These are phyloP conservation scores for Caenorhabditis sinica DNA, from an alignment of 2,888 invertebrate genomes.

Conservation along the genomic window DNA sequence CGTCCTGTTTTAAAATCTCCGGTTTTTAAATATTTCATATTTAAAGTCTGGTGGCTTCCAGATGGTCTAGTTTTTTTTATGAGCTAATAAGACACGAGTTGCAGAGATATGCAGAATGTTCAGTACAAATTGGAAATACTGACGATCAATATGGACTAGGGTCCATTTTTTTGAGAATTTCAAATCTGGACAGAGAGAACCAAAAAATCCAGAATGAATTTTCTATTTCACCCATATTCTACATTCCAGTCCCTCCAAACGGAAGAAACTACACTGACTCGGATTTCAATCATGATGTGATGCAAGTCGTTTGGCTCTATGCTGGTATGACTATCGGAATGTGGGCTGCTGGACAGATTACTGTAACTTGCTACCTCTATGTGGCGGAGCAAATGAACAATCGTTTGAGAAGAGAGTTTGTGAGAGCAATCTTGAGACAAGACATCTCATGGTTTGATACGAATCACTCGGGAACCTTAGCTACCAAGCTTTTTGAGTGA, in stretches of 20 bases:
- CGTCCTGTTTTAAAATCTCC: too few relatives aligned
- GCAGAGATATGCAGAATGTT: too few relatives aligned
- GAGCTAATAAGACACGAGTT: too few relatives aligned
- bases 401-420: constrained; percentile 85
- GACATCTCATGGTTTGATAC: constrained; percentile 84
- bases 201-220: too few relatives aligned
- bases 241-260: constrained; percentile 41
- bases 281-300: constrained; percentile 69
- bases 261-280: constrained; percentile 56
- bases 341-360: constrained; percentile 71
- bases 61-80: too few relatives aligned
- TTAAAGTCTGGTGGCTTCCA: too few relatives aligned
- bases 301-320: constrained; percentile 74
- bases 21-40: too few relatives aligned
- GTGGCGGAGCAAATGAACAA: constrained; percentile 85
- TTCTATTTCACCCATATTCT: too few relatives aligned
- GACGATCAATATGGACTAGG: too few relatives aligned
- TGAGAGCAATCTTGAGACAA: constrained; percentile 84
- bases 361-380: constrained; percentile 83
- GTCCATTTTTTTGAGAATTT: too few relatives aligned
- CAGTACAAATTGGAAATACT: too few relatives aligned
- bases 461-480: constrained; percentile 85
- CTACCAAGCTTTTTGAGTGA: constrained; percentile 86
- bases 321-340: constrained; percentile 74
- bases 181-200: too few relatives aligned